These are phyloP conservation scores for Cyclophora albipunctata DNA, from an alignment of 2,888 invertebrate species.

Conservation along the genomic window DNA sequence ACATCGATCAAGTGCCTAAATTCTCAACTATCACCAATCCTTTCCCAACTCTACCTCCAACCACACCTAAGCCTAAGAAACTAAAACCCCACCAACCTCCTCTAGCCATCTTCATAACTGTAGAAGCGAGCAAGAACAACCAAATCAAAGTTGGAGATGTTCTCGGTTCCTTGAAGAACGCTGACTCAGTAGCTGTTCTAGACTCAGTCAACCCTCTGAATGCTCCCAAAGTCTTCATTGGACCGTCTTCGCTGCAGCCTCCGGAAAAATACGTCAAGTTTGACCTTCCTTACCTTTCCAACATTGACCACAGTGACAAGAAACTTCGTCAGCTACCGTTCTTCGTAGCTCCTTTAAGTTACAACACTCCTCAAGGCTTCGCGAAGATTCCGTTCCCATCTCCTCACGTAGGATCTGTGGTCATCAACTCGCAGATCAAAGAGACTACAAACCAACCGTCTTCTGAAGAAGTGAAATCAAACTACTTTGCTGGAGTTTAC, in stretches of 20 bases:
- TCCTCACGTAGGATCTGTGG: slow-evolving; percentile 90
- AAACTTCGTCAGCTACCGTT: slow-evolving; percentile 86
- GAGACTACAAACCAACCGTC: slow-evolving; percentile 34
- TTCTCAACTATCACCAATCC: slow-evolving; percentile 54
- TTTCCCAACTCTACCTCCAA: slow-evolving; percentile 55
- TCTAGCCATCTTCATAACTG: slow-evolving; percentile 85
- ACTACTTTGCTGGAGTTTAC: slow-evolving; percentile 20
- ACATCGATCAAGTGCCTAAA: slow-evolving; percentile 50
- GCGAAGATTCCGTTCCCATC: slow-evolving; percentile 90
- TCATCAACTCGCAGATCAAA: slow-evolving; percentile 77
- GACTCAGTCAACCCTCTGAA: slow-evolving; percentile 80
- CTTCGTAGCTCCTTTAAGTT: slow-evolving; percentile 90
- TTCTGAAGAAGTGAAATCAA: slow-evolving; percentile 10
- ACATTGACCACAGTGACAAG: slow-evolving; percentile 80
- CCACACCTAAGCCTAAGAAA: slow-evolving; percentile 71
- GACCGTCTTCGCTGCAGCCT: slow-evolving; percentile 82
- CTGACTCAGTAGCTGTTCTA: slow-evolving; percentile 84
- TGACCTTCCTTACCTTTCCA: slow-evolving; percentile 87
- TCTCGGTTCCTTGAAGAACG: slow-evolving; percentile 79
- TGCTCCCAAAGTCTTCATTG: slow-evolving; percentile 87
- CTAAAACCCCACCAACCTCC: slow-evolving; percentile 89
- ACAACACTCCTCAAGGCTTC: slow-evolving; percentile 88
- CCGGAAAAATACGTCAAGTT: slow-evolving; percentile 86
- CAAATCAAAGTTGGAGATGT: slow-evolving; percentile 81
- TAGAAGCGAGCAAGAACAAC: slow-evolving; percentile 56